A percentile compares a stretch with the other conserved stretches of the same genome.
Evolutionary conservation across 1,140 invertebrate genomes (phyloP).

Genomic region (Drosophila albomicans): DNA sequence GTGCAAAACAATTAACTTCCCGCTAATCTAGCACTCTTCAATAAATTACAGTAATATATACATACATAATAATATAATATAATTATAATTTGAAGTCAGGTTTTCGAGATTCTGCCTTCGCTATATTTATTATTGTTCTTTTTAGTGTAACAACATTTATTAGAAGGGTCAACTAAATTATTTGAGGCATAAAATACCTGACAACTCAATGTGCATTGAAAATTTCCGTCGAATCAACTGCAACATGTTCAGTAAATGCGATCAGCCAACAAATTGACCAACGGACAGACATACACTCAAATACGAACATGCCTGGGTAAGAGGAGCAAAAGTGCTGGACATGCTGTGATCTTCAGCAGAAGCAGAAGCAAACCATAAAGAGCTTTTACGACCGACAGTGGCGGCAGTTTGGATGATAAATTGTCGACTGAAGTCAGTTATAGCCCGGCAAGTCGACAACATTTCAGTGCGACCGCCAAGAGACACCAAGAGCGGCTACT

Average conservation of each 20-base stretch:
- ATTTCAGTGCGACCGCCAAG: slow-evolving; percentile 62
- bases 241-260: slow-evolving; percentile 2
- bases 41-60: too few relatives aligned
- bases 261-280: slow-evolving; percentile 19
- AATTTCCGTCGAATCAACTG: background rate
- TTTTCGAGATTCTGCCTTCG: too few relatives aligned
- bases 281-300: background rate
- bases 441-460: slow-evolving; percentile 68
- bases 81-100: too few relatives aligned
- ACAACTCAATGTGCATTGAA: slow-evolving; percentile 30
- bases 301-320: background rate
- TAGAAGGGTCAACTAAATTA: slow-evolving; percentile 22
- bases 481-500: slow-evolving; percentile 13
- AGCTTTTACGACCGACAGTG: slow-evolving; percentile 72
- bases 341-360: slow-evolving; percentile 17
- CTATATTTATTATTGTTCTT: too few relatives aligned
- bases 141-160: too few relatives aligned
- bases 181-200: slow-evolving; percentile 24
- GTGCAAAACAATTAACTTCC: too few relatives aligned
- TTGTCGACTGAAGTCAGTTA: slow-evolving; percentile 63
- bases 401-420: slow-evolving; percentile 71
- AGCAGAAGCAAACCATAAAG: slow-evolving; percentile 76
- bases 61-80: too few relatives aligned
- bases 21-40: too few relatives aligned
- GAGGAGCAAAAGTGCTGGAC: too few relatives aligned